Evolutionary conservation across 2,797 vertebrate species (phyloP).

Genomic region (Tragelaphus eurycerus): DNA sequence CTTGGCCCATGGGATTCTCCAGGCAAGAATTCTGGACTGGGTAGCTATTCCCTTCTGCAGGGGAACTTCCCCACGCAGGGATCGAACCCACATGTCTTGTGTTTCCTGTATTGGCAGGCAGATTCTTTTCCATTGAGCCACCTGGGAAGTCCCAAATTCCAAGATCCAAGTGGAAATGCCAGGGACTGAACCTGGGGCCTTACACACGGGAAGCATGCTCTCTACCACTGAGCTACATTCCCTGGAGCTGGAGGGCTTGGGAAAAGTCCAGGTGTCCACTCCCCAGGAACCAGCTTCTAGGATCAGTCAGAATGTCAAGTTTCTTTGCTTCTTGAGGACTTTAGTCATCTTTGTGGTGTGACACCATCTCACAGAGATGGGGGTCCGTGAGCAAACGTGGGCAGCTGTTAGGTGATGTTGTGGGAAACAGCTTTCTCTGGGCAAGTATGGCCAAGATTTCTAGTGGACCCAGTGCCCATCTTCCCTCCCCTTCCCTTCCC

Average conservation of each 20-base stretch:
- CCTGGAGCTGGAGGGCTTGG: neutral
- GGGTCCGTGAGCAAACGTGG: neutral
- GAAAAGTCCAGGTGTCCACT: neutral
- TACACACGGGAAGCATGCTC: neutral
- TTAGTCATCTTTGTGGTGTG: neutral
- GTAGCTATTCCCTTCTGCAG: neutral
- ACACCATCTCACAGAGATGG: neutral
- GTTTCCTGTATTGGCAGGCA: neutral
- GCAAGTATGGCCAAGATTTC: neutral
- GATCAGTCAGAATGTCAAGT: accelerated
- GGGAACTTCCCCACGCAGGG: neutral
- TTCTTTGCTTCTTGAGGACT: neutral
- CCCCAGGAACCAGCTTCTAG: neutral
- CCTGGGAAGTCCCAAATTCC: neutral
- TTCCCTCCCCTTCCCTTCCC: neutral
- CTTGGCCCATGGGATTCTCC: neutral
- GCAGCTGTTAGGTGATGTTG: neutral
- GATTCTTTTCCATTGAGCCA: neutral
- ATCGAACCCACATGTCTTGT: neutral
- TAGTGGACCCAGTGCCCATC: no score
- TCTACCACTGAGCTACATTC: neutral
- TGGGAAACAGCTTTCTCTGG: neutral
- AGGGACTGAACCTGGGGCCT: neutral
- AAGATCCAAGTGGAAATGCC: neutral
- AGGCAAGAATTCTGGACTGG: neutral